Base-by-base conservation (phyloP, 2,888 invertebrate genomes). In the Chaetogeoica ovagalla region DNA sequence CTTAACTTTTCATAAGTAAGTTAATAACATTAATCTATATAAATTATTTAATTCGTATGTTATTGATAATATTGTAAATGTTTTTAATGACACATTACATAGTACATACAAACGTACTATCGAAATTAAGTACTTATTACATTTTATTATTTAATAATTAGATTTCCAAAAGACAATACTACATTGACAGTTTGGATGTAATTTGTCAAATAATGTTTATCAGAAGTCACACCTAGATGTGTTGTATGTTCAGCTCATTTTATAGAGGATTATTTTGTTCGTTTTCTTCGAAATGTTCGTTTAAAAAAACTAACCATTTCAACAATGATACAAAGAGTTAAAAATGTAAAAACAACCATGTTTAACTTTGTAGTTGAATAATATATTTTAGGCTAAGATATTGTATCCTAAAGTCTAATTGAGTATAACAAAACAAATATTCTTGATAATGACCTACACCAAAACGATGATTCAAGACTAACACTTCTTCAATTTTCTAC, bases 301-400 rank as follows among this genome's bases (percentile, higher is more conserved):
- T 63, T 66, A 66, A 43, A 66, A 66, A 66, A 66, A 66, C 21
- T 15, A 48, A 48, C 66, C 21, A 15, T 66, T 48, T 21, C 48
- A 21, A 21, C 13, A 21, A 48, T 66, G 7, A 15, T 66, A 13
- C 15, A 19, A 21, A 48, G 66, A 66, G 66, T 66, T 15, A 48
- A 66, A 70, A 70, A 43, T 21, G 37, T 69, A 69, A 69, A 69
- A 17, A 65, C 39, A 13, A 39, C 65, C 65, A 39, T 39, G 65
- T 65, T 65, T 65, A n/a, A 11, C 43, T 65, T 65, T 39, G 52
- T 30, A 23, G 21, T 8, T 21, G 21, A 68, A 11, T 48, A 13
- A 39, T 69, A 52, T 69, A 52, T 52, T 69, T 69, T 15, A 69
- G 68, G 52, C 68, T 52, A 69, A 69, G 68, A 69, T 15, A 66